Conservation (phyloP, 2,797 vertebrate genomes). For the Myiotriccus ornatus region DNA sequence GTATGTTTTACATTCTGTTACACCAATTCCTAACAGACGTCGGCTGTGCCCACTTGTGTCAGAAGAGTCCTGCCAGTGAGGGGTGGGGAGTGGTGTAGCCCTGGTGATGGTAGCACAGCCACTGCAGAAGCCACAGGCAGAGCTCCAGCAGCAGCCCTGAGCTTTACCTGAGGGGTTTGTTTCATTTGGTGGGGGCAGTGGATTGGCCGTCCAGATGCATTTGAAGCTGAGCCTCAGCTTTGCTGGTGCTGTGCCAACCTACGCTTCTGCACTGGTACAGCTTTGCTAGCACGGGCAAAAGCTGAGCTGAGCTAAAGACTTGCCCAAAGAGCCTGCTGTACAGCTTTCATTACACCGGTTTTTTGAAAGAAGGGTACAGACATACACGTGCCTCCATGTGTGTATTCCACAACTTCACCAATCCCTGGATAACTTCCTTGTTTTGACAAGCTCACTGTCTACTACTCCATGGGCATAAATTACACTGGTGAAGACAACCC, state of each 20-base stretch:
- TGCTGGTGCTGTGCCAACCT: background rate
- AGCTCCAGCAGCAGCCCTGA: background rate
- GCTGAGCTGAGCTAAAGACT: background rate
- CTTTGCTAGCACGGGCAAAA: accelerated
- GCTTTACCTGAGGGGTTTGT: accelerated
- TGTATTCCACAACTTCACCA: background rate
- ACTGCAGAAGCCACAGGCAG: background rate
- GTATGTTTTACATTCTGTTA: background rate
- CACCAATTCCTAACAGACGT: background rate
- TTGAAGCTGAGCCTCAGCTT: background rate
- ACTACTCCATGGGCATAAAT: background rate
- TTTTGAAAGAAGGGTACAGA: background rate
- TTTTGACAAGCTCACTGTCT: background rate
- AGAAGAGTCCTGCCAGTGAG: accelerated
- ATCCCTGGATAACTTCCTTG: background rate
- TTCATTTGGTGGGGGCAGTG: background rate
- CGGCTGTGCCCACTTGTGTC: background rate
- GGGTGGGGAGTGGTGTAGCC: background rate
- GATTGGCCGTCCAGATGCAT: accelerated
- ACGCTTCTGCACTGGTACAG: background rate
- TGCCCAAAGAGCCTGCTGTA: background rate
- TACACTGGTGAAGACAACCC: background rate
- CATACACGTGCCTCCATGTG: background rate
- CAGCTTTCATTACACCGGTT: background rate
- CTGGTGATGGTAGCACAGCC: background rate